These are phyloP conservation scores for Scaptomyza pallida DNA, from an alignment of 1,140 invertebrate genomes.

Conservation along the genomic window DNA sequence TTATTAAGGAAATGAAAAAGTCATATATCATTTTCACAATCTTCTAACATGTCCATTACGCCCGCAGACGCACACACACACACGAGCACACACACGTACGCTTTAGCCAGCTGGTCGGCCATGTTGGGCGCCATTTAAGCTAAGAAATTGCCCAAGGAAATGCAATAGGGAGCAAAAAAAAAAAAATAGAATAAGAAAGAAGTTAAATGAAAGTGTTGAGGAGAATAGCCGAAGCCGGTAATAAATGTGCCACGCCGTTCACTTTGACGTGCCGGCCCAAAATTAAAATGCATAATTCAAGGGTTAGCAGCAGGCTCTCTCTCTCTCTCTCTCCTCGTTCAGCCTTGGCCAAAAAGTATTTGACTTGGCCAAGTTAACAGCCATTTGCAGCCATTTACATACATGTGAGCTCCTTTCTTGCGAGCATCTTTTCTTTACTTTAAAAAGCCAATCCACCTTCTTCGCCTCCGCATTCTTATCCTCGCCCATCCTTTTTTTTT, in stretches of 20 bases:
- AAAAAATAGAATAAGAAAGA: neutral
- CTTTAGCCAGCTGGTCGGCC: conserved; percentile 24
- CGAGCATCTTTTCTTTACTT: conserved; percentile 39
- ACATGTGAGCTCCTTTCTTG: conserved; percentile 55
- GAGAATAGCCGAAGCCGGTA: conserved; percentile 70
- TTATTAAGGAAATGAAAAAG: conserved; percentile 83
- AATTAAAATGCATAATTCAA: conserved; percentile 83
- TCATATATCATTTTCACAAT: conserved; percentile 80
- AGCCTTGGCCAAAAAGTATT: conserved; percentile 3
- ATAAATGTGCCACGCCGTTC: conserved; percentile 70
- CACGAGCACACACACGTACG: conserved; percentile 19
- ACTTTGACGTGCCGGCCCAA: conserved; percentile 62
- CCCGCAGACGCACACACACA: conserved; percentile 19
- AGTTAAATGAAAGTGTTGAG: conserved; percentile 74
- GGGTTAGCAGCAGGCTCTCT: conserved; percentile 34
- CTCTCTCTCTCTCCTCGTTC: too few relatives aligned
- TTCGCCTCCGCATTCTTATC: neutral
- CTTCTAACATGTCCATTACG: conserved; percentile 79
- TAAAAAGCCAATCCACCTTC: conserved; percentile 42
- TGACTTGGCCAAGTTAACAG: conserved; percentile 37
- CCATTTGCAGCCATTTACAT: conserved; percentile 61
- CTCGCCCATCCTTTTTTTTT: neutral
- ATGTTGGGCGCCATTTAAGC: conserved; percentile 44
- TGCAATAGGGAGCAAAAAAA: conserved; percentile 39
- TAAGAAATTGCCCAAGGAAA: conserved; percentile 36